These are phyloP conservation scores for Grus americana DNA, from an alignment of 2,113 vertebrate genomes.

Conservation along the genomic window DNA sequence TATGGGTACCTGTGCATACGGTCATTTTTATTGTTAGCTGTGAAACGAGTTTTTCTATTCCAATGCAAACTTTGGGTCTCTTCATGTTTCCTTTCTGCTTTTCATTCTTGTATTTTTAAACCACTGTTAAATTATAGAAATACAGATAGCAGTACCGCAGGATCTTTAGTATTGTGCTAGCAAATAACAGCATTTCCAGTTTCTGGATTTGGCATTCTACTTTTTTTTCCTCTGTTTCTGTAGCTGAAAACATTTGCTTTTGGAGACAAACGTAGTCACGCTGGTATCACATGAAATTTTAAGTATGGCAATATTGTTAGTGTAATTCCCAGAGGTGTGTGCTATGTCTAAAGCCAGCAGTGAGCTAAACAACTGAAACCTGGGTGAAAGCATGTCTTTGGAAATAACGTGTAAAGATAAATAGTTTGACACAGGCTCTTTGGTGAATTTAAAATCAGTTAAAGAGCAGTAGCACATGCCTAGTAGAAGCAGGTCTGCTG, in stretches of 20 bases:
- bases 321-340: slow-evolving; percentile 29
- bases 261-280: not conserved
- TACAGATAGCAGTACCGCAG: not conserved
- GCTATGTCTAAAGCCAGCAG: not conserved
- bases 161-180: not conserved
- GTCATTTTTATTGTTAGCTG: not conserved
- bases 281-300: slow-evolving; percentile 30
- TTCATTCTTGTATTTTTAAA: slow-evolving; percentile 21
- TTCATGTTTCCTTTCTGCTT: not conserved
- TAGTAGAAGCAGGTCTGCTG: not conserved
- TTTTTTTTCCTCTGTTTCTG: not conserved
- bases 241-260: slow-evolving; percentile 18
- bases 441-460: slow-evolving; percentile 22
- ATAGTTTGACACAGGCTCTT: not conserved
- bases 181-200: not conserved
- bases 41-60: not conserved
- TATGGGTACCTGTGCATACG: too few species aligned
- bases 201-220: not conserved
- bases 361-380: not conserved
- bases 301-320: not conserved
- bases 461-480: not conserved
- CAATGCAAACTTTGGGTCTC: not conserved
- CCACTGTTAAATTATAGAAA: not conserved
- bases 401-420: not conserved
- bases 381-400: not conserved